Base-by-base conservation (phyloP, 2,797 vertebrate genomes). In the Nannoperca australis region DNA sequence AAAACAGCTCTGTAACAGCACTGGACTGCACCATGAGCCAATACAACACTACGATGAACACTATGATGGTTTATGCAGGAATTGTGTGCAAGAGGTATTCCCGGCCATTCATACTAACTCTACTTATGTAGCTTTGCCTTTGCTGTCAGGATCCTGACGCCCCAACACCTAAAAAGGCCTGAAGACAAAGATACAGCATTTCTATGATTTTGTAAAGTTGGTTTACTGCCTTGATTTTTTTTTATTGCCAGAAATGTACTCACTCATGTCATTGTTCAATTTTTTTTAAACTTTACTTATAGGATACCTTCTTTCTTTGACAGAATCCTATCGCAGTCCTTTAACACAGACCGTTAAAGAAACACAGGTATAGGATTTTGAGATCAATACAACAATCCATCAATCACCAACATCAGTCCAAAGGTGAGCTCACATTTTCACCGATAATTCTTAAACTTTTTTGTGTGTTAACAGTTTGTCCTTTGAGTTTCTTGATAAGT, bases 181-280 rank as follows among this genome's bases (percentile, higher is more conserved):
- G 20, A 17, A 5, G 18, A 14, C 15, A 63, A 53, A 15, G 10
- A 5, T 34, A 20, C 14, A 47, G 44, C 7, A 54, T 45, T 68
- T 79, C 40, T 11, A 4, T 22, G 3, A 15, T 30, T 59, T 22
- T 64, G 20, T 66, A 5, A 38, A 9, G 7, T 24, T 51, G 13
- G 82, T 78, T 55, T 47, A 79, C 71, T 87, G 83, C 81, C 73
- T 84, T 83, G 61, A 78, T 81, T 85, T 49, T 18, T 36, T 53
- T 40, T 5, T 38, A 17, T 6, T 56, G n/a, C 6, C n/a, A 22
- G n/a, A 53, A 24, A 5, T 45, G 24, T 65, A 34, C 9, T 38
- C 15, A 30, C 24, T 70, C 38, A 3, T 44, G 15, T 51, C 4
- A 40, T 4, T n/a, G 5, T 4, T 32, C n/a, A 1, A 5, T 32